phyloP scores from a whole-genome alignment of 2,113 vertebrate species.

The Pan troglodytes region NHGRI_mPanTro3-v2.1_pri NC_072411.2:99235001-99235500 shows the following conservation, averaged over 20 bases:
- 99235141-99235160: neutral
- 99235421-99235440: neutral
- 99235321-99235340: slow-evolving; percentile 76
- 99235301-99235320: neutral
- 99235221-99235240: neutral
- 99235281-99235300: neutral
- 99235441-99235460: neutral
- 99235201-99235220: neutral
- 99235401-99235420: neutral
- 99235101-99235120: neutral
- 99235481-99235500: neutral
- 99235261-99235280: slow-evolving; percentile 4
- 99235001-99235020: neutral
- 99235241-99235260: neutral
- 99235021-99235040: neutral
- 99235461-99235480: neutral
- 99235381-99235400: slow-evolving; percentile 1
- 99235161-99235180: neutral
- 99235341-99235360: slow-evolving; percentile 82
- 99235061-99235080: neutral
- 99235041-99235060: neutral
- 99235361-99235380: neutral
- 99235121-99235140: neutral
- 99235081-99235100: neutral
- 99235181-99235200: neutral